Evolutionary conservation across 2,888 invertebrate species (phyloP).

Genomic region (Himalopsyche kuldschensis): DNA sequence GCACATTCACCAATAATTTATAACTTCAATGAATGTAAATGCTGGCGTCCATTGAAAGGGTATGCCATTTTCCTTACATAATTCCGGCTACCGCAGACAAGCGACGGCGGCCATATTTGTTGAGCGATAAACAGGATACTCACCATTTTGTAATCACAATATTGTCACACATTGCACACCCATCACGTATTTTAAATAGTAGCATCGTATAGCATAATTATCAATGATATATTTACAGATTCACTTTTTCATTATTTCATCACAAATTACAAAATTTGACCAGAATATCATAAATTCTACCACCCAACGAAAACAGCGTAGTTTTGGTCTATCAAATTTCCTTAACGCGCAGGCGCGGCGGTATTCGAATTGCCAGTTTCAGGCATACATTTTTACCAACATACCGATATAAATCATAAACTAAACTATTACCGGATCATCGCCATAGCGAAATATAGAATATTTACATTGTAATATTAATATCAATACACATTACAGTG

Average conservation of each 20-base stretch:
- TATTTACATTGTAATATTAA: too few relatives aligned
- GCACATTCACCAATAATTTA: neutral
- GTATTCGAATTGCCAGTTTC: neutral
- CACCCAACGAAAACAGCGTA: constrained; percentile 22
- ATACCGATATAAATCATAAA: neutral
- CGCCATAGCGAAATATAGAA: too few relatives aligned
- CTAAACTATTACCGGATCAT: neutral
- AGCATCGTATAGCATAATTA: constrained; percentile 19
- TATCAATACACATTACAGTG: too few relatives aligned
- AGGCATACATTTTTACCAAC: neutral
- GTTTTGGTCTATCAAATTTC: constrained; percentile 11
- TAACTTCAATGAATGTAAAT: neutral
- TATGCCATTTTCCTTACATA: constrained; percentile 22
- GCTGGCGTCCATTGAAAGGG: neutral
- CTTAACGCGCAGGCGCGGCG: constrained; percentile 26
- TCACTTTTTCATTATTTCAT: constrained; percentile 28
- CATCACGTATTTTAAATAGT: constrained; percentile 32
- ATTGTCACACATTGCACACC: constrained; percentile 31
- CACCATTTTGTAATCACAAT: constrained; percentile 38
- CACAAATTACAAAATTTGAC: constrained; percentile 11
- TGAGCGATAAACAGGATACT: constrained; percentile 25
- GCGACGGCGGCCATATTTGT: constrained; percentile 26
- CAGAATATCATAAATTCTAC: neutral
- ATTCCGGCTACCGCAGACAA: constrained; percentile 24
- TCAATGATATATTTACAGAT: constrained; percentile 1